Percentiles rank a stretch among this genome's conserved stretches.
These are phyloP conservation scores for Dascillus cervinus DNA, from an alignment of 2,888 invertebrate genomes.

Conservation along the genomic window DNA sequence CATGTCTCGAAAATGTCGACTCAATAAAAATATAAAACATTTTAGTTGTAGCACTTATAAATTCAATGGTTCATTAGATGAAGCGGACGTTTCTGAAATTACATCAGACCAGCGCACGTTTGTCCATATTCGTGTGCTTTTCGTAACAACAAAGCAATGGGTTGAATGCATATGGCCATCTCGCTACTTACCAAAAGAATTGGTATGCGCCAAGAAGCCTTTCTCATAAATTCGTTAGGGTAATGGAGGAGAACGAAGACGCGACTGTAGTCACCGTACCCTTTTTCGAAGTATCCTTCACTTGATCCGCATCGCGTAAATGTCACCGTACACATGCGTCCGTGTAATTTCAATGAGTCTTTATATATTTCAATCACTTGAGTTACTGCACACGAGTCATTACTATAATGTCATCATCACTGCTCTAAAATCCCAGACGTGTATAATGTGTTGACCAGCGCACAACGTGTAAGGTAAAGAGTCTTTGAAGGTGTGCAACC, in stretches of 20 bases:
- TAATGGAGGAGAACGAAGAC: conserved; percentile 13
- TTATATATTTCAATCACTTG: too few species aligned
- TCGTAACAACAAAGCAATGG: conserved; percentile 1
- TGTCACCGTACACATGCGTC: too few species aligned
- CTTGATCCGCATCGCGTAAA: too few species aligned
- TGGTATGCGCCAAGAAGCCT: conserved; percentile 14
- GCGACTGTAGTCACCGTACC: not conserved
- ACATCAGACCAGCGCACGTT: conserved; percentile 4
- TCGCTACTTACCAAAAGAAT: conserved; percentile 13
- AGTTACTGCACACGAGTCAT: too few species aligned
- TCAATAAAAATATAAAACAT: conserved; percentile 14
- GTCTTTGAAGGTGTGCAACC: too few species aligned
- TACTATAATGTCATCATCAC: too few species aligned
- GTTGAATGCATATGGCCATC: conserved; percentile 11
- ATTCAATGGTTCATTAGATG: conserved; percentile 16
- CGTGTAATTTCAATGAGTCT: too few species aligned
- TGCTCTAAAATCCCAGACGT: too few species aligned
- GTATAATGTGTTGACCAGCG: too few species aligned
- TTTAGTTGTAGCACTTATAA: conserved; percentile 12
- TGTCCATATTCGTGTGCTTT: not conserved
- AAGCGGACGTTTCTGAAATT: conserved; percentile 13
- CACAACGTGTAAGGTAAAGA: too few species aligned
- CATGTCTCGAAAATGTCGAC: too few species aligned
- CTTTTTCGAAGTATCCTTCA: not conserved
- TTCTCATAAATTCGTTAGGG: conserved; percentile 16